Evolutionary conservation across 1,140 invertebrate genomes (phyloP), one percentile per base, ranked within the genome.

Genomic region (Doryteuthis pealeii): DNA sequence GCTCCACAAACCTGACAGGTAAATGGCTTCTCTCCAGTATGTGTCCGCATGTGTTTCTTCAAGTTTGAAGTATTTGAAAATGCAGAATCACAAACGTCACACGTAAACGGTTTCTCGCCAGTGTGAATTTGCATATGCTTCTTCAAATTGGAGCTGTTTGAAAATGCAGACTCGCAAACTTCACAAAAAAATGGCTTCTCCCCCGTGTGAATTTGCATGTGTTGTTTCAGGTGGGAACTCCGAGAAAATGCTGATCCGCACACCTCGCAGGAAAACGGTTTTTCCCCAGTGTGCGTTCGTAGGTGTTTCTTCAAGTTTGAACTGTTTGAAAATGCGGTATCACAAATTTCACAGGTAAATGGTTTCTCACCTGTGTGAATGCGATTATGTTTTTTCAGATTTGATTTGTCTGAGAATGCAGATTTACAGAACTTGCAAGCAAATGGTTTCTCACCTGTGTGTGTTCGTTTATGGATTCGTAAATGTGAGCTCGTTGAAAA

Each of bases 401-500:
- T 72, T 8, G 66, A 73, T 93, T 93, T 84, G 94, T 94, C 86
- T 93, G 91, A 80, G 94, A 93, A 18, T 93, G 93, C 70, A 94
- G 85, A 32, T 69, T 72, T 69, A 71, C 77, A 78, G 49, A 71
- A n/a, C 4, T 73, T 71, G 70, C 77, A 78, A 28, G 73, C 54
- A 40, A 76, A 76, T 6, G 72, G 76, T 58, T 45, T 73, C 32
- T 78, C 77, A 0, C 74, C 74, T 22, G 74, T 74, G 67, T 78
- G 77, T 0, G 58, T 73, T 22, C 71, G 54, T 54, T 96, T 88
- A 86, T 98, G 96, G 10, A 96, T 90, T 0, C 96, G 97, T 65
- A 98, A 87, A 87, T 98, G 98, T 0, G 96, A 96, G 18, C 94
- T 96, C 6, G 96, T 90, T 0, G 96, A 96, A 86, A 98, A 98